phyloP scores from a whole-genome alignment of 2,888 invertebrate species.

The Gandaritis pyraliata region DNA sequence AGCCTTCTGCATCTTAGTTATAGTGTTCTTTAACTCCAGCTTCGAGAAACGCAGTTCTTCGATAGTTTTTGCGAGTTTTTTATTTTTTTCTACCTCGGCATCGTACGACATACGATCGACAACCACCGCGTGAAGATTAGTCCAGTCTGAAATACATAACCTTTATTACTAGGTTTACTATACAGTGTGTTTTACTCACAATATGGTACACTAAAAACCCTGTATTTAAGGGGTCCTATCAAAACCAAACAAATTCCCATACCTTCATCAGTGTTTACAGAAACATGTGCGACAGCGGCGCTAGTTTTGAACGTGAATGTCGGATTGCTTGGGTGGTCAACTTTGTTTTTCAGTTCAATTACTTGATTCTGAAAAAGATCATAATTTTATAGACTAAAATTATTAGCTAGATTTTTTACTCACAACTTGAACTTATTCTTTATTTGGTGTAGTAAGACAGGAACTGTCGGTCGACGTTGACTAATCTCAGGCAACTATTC shows the following conservation, averaged over 20 bases:
- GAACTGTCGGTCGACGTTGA: too few relatives aligned
- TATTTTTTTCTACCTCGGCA: slow-evolving; percentile 76
- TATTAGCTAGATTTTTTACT: too few relatives aligned
- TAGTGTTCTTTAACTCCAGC: slow-evolving; percentile 67
- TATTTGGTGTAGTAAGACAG: too few relatives aligned
- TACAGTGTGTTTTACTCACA: too few relatives aligned
- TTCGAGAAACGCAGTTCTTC: slow-evolving; percentile 80
- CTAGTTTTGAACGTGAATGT: slow-evolving; percentile 40
- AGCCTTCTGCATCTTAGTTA: slow-evolving; percentile 67
- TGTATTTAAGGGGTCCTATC: too few relatives aligned
- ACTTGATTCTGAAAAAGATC: slow-evolving; percentile 54
- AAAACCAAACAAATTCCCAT: neutral
- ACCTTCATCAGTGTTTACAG: slow-evolving; percentile 78
- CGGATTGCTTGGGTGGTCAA: slow-evolving; percentile 42
- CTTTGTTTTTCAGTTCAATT: slow-evolving; percentile 54
- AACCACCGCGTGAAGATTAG: slow-evolving; percentile 74
- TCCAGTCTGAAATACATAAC: slow-evolving; percentile 62
- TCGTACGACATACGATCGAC: slow-evolving; percentile 81
- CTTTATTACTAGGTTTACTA: too few relatives aligned
- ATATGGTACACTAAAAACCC: too few relatives aligned
- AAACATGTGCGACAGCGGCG: slow-evolving; percentile 54
- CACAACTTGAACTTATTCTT: too few relatives aligned
- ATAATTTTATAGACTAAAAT: neutral
- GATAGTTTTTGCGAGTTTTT: slow-evolving; percentile 68
- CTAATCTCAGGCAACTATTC: too few relatives aligned